These are phyloP conservation scores for Reinhardtius hippoglossoides DNA, from an alignment of 2,113 vertebrate genomes.

Conservation along the genomic window DNA sequence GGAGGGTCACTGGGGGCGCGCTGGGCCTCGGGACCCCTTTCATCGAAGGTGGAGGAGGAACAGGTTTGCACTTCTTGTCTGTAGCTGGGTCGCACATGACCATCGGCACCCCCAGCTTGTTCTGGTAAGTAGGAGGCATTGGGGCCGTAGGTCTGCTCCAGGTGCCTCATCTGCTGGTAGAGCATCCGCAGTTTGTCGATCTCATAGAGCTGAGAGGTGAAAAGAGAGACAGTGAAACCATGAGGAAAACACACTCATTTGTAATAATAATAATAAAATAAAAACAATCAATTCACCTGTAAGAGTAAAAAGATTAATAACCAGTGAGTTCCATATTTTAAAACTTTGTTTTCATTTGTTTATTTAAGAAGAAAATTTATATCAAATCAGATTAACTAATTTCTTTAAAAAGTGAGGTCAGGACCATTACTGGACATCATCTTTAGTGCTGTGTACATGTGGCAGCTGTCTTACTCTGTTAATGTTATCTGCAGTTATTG, in stretches of 20 bases:
- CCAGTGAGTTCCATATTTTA: not conserved
- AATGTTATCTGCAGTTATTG: too few relatives aligned
- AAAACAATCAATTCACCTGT: not conserved
- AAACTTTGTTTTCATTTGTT: not conserved
- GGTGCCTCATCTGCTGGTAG: slow-evolving; percentile 86
- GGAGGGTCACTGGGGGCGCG: slow-evolving; percentile 20
- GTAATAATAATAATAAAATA: not conserved
- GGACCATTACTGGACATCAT: too few relatives aligned
- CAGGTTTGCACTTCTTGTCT: slow-evolving; percentile 78
- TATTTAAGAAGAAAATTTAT: not conserved
- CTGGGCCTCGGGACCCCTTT: slow-evolving; percentile 64
- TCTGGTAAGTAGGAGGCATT: slow-evolving; percentile 83
- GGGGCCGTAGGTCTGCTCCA: slow-evolving; percentile 82
- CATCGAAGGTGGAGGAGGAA: slow-evolving; percentile 55
- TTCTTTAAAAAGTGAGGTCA: too few relatives aligned
- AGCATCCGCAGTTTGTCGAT: slow-evolving; percentile 85
- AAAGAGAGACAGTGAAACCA: not conserved
- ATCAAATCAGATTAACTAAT: too few relatives aligned
- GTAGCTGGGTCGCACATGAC: slow-evolving; percentile 79
- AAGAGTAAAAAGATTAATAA: not conserved
- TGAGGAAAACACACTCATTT: not conserved
- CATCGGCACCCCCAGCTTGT: slow-evolving; percentile 76
- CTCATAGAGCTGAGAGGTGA: slow-evolving; percentile 80
- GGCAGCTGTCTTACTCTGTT: too few relatives aligned
- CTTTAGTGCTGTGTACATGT: too few relatives aligned